Evolutionary conservation across 2,113 vertebrate genomes (phyloP).

Genomic region (Phoxinus phoxinus): DNA sequence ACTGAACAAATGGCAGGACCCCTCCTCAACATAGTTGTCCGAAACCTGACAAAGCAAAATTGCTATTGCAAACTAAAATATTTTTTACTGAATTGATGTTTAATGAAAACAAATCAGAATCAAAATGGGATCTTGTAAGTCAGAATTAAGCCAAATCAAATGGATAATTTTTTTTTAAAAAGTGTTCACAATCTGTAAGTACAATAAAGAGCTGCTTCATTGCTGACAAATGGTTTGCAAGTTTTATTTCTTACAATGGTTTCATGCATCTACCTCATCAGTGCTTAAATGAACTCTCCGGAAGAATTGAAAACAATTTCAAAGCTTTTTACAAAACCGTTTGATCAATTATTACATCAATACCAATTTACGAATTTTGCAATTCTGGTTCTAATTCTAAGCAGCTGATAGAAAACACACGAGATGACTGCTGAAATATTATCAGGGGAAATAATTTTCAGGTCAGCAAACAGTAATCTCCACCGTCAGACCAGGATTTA

Average conservation of each 20-base stretch:
- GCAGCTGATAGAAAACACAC: not conserved
- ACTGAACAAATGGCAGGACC: not conserved
- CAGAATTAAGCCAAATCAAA: not conserved
- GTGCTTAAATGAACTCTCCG: not conserved
- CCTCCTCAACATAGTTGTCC: not conserved
- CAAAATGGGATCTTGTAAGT: not conserved
- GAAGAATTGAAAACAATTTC: not conserved
- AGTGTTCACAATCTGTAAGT: not conserved
- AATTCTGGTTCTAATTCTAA: not conserved
- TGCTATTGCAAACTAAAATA: not conserved
- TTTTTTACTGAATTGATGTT: not conserved
- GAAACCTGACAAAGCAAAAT: not conserved
- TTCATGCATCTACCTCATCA: not conserved
- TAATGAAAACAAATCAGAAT: not conserved
- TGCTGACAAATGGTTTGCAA: not conserved
- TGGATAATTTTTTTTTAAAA: too few species aligned
- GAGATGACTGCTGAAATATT: not conserved
- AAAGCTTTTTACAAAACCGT: not conserved
- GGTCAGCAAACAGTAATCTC: too few species aligned
- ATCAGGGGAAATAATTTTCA: not conserved
- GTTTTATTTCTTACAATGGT: not conserved
- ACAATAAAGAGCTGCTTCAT: not conserved
- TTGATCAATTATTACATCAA: not conserved
- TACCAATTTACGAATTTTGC: not conserved
- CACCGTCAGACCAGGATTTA: not conserved